phyloP scores from a whole-genome alignment of 2,888 invertebrate species.

The Spodoptera littoralis region DNA sequence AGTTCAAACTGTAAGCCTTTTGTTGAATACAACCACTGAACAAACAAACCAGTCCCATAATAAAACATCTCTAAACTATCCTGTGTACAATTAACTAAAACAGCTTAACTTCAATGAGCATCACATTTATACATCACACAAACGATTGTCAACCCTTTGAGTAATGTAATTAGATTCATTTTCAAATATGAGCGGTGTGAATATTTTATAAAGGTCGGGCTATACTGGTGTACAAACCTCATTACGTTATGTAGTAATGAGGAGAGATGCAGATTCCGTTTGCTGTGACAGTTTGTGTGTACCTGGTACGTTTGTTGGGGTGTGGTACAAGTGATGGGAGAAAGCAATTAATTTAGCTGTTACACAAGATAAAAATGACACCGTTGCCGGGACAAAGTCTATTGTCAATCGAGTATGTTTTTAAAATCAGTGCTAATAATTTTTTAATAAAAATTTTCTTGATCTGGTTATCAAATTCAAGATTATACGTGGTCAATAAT shows the following conservation, averaged over 20 bases:
- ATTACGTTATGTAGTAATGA: slow-evolving; percentile 72
- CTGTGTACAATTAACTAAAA: slow-evolving; percentile 46
- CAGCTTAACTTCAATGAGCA: slow-evolving; percentile 44
- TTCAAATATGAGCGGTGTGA: slow-evolving; percentile 36
- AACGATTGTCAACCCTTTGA: slow-evolving; percentile 33
- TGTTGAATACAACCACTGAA: no score
- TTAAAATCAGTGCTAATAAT: no score
- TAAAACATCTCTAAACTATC: slow-evolving; percentile 36
- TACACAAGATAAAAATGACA: no score
- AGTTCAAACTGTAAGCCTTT: no score
- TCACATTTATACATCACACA: slow-evolving; percentile 26
- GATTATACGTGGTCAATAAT: no score
- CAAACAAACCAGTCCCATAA: slow-evolving; percentile 23
- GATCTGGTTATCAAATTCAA: no score
- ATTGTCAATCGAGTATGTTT: no score
- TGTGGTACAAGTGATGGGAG: slow-evolving; percentile 35
- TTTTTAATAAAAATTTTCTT: no score
- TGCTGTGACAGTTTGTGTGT: slow-evolving; percentile 65
- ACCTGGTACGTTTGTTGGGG: slow-evolving; percentile 42
- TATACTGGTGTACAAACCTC: slow-evolving; percentile 66
- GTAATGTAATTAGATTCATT: slow-evolving; percentile 39
- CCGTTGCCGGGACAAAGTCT: no score
- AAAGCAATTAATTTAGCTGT: no score
- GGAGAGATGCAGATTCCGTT: slow-evolving; percentile 69
- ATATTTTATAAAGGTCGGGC: slow-evolving; percentile 63